Evolutionary conservation across 2,888 invertebrate genomes (phyloP), one percentile per base, ranked within the genome.

Genomic region (Rhingia rostrata): DNA sequence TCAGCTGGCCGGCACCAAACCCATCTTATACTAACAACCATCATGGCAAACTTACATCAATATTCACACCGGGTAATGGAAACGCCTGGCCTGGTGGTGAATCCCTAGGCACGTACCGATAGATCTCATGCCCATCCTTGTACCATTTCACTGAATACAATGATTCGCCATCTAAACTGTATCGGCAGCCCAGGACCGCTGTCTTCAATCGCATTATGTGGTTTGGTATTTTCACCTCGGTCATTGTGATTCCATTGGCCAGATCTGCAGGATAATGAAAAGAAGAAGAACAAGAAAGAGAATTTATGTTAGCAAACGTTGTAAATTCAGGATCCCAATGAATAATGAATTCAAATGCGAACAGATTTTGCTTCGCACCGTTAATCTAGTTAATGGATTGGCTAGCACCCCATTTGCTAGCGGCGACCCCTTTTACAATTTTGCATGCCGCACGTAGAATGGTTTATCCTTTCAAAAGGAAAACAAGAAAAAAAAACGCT

Each of bases 61-160:
- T 97, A 88, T 94, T 94, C 84, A 97, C 95, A 87, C 97, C 97
- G 0, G 95, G 95, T 88, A 96, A 92, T 58, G 94, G 93, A 90
- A 97, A 97, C 87, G 95, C 94, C 91, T 96, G 95, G 74, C 95
- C 94, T 7, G 96, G 96, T 86, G 97, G 97, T 88, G 93, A 93
- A 91, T 97, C 96, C 61, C 95, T 93, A 39, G 97, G 97, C 88
- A 97, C 95, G 92, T 95, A 97, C 81, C 97, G 93, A 92, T 96
- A 97, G 93, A 97, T 96, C 92, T 97, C 97, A 90, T 95, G 94
- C 86, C 96, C 97, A 90, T 97, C 96, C 91, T 97, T 97, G 92
- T 97, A 97, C 97, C 97, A 97, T 92, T 97, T 97, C 89, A 97
- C 97, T 35, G 97, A 96, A 92, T 97, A 97, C 60, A 97, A 93